Evolutionary conservation across 1,140 invertebrate genomes (phyloP).

Genomic region (Melanaphis sacchari): DNA sequence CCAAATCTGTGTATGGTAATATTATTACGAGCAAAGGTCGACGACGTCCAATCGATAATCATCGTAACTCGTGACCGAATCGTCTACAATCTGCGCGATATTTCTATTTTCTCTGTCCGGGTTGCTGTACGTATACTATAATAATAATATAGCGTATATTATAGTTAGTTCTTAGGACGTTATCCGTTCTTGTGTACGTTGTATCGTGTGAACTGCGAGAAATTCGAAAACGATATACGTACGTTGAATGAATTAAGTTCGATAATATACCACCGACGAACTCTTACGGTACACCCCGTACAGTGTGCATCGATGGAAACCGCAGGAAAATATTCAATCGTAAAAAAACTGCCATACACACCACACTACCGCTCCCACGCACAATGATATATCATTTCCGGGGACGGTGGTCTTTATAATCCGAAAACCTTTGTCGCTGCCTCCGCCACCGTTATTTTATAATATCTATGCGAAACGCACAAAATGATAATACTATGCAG

Average conservation of each 20-base stretch:
- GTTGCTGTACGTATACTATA: neutral
- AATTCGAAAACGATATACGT: neutral
- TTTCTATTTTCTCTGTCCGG: neutral
- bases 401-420: neutral
- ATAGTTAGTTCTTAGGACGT: neutral
- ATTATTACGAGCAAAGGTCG: neutral
- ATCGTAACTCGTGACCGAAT: neutral
- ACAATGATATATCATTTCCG: neutral
- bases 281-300: neutral
- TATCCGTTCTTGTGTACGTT: neutral
- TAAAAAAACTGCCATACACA: neutral
- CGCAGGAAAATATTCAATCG: constrained; percentile 1
- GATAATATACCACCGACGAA: neutral
- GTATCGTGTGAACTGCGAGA: neutral
- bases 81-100: neutral
- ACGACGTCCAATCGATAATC: neutral
- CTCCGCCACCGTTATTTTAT: neutral
- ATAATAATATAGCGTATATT: neutral
- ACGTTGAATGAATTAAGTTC: neutral
- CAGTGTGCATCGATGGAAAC: neutral
- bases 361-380: neutral
- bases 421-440: neutral
- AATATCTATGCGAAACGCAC: neutral
- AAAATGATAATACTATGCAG: neutral
- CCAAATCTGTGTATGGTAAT: neutral